Evolutionary conservation across 2,113 vertebrate genomes (phyloP).

Genomic region (Ranitomeya imitator): DNA sequence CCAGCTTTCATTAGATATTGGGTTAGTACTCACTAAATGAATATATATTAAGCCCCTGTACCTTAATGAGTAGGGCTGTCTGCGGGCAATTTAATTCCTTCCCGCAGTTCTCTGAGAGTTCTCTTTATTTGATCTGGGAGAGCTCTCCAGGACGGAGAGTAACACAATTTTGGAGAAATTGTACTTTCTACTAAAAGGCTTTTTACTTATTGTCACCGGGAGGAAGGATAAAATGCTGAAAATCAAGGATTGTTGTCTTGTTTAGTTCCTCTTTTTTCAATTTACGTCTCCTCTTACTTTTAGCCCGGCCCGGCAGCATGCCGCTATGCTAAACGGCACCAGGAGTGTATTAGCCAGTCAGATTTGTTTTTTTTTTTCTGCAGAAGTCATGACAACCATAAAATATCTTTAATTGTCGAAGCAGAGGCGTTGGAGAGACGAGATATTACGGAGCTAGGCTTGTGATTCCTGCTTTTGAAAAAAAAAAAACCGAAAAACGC

Average conservation of each 20-base stretch:
- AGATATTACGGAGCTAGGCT: constrained; percentile 27
- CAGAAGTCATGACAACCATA: constrained; percentile 40
- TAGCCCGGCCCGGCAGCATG: neutral
- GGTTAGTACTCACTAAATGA: constrained; percentile 44
- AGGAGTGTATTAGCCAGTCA: neutral
- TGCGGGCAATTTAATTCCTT: constrained; percentile 49
- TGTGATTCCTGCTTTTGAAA: constrained; percentile 28
- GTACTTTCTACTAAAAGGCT: constrained; percentile 48
- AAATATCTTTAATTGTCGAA: constrained; percentile 29
- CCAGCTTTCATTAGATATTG: neutral
- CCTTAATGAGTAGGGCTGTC: constrained; percentile 49
- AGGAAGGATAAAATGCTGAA: constrained; percentile 46
- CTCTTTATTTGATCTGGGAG: constrained; percentile 57
- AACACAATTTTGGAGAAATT: constrained; percentile 56
- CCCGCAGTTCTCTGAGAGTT: constrained; percentile 36
- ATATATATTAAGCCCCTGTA: constrained; percentile 18
- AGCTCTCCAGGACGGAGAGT: constrained; percentile 43
- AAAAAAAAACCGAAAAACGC: constrained; percentile 45
- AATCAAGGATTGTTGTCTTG: constrained; percentile 36
- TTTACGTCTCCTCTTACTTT: neutral
- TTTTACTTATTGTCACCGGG: constrained; percentile 55
- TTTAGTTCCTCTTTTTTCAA: constrained; percentile 33
- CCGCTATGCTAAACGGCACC: constrained; percentile 26
- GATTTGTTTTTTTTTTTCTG: neutral
- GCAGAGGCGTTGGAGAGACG: constrained; percentile 41